Conservation (phyloP, 2,888 invertebrate genomes). For the Oscheius sp. region DNA sequence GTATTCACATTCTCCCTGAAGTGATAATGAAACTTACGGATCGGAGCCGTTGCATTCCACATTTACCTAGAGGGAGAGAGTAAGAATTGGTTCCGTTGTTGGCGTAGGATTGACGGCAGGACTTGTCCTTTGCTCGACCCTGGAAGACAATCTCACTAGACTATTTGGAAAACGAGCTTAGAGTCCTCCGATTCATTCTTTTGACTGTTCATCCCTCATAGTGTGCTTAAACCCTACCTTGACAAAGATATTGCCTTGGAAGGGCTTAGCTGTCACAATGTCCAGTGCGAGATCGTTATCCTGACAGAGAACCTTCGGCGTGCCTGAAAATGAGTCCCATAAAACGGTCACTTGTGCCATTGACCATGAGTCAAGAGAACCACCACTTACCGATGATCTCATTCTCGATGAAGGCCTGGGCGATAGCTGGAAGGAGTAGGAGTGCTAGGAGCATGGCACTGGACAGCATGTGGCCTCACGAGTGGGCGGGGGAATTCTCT, state of each 20-base stretch:
- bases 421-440: conserved; percentile 18
- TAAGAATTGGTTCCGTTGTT: conserved; percentile 69
- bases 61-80: conserved; percentile 70
- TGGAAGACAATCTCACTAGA: background rate
- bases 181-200: no score
- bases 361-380: background rate
- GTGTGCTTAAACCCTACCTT: conserved; percentile 44
- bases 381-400: conserved; percentile 29
- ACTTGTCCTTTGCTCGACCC: conserved; percentile 70
- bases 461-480: background rate
- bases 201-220: no score
- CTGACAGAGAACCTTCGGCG: conserved; percentile 71
- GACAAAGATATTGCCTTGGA: conserved; percentile 72
- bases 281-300: conserved; percentile 71
- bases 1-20: background rate
- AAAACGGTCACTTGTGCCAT: conserved; percentile 11
- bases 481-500: background rate
- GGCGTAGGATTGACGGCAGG: conserved; percentile 67
- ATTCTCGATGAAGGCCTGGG: conserved; percentile 23
- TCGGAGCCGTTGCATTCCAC: conserved; percentile 72
- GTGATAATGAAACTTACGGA: conserved; percentile 51
- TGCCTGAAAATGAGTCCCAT: conserved; percentile 56
- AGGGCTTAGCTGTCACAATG: conserved; percentile 68
- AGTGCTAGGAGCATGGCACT: conserved; percentile 15
- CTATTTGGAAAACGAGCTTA: background rate